A percentile compares a stretch with the other conserved stretches of the same genome.
Conservation (phyloP, 2,888 invertebrate genomes). For the Desoria tigrina region DNA sequence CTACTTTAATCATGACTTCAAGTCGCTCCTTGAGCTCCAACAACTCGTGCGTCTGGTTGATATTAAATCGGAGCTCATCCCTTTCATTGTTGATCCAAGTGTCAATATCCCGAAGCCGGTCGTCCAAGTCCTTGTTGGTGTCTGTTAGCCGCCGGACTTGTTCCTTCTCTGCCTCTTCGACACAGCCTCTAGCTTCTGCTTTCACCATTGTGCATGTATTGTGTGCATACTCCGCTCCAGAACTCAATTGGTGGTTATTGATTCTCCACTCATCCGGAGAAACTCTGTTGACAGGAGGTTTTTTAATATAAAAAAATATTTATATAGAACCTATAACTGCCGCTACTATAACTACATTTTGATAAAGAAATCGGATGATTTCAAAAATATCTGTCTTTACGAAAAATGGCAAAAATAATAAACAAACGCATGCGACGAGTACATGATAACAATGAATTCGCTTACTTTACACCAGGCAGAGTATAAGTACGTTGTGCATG, state of each 20-base stretch:
- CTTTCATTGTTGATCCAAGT: conserved; percentile 48
- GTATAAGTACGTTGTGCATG: conserved; percentile 46
- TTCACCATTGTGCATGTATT: conserved; percentile 48
- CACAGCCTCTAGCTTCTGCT: conserved; percentile 42
- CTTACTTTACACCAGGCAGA: conserved; percentile 47
- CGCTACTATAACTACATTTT: too few species aligned
- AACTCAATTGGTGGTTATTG: conserved; percentile 48
- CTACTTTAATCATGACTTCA: conserved; percentile 46
- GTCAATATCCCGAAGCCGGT: conserved; percentile 44
- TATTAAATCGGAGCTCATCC: conserved; percentile 47
- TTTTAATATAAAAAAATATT: too few species aligned
- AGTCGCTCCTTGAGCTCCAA: conserved; percentile 49
- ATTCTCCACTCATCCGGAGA: conserved; percentile 51
- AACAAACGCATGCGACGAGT: too few species aligned
- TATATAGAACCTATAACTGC: too few species aligned
- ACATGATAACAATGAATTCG: background rate
- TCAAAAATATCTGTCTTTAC: too few species aligned
- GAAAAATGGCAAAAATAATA: background rate
- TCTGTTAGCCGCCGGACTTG: conserved; percentile 46
- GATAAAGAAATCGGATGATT: too few species aligned
- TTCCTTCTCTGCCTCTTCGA: conserved; percentile 46
- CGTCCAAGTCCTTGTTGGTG: conserved; percentile 49
- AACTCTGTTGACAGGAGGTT: conserved; percentile 29
- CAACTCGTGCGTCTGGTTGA: conserved; percentile 47
- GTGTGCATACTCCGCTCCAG: conserved; percentile 51